Evolutionary conservation across 2,113 vertebrate genomes (phyloP).

Genomic region (Promerops cafer): DNA sequence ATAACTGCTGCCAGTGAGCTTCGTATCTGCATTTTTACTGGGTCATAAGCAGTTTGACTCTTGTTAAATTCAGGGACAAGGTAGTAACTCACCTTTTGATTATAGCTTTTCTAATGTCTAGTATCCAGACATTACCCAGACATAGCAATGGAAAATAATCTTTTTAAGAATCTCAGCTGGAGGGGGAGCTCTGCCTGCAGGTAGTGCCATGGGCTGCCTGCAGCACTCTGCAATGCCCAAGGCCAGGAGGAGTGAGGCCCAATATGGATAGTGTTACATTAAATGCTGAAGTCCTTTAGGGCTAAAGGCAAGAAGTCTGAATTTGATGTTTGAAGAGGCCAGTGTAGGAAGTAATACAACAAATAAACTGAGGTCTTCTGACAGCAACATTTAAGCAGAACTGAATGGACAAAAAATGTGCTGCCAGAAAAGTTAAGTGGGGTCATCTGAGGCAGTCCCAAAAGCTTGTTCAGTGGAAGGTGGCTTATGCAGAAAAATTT

Average conservation of each 20-base stretch:
- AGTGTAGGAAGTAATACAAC: not conserved
- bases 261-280: not conserved
- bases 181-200: not conserved
- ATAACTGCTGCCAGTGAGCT: not conserved
- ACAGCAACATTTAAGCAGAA: not conserved
- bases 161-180: not conserved
- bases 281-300: not conserved
- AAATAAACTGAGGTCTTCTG: not conserved
- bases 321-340: not conserved
- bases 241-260: rapidly evolving
- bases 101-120: not conserved
- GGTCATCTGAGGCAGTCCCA: not conserved
- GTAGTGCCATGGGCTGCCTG: not conserved
- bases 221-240: not conserved
- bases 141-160: not conserved
- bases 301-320: not conserved
- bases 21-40: not conserved
- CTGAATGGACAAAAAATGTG: not conserved
- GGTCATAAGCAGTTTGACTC: not conserved
- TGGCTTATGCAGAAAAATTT: not conserved
- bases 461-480: not conserved
- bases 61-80: not conserved
- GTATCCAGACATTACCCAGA: not conserved
- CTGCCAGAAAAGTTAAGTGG: not conserved
- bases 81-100: not conserved